phyloP scores from a whole-genome alignment of 1,140 invertebrate genomes.

The Ptiloglossa arizonensis region DNA sequence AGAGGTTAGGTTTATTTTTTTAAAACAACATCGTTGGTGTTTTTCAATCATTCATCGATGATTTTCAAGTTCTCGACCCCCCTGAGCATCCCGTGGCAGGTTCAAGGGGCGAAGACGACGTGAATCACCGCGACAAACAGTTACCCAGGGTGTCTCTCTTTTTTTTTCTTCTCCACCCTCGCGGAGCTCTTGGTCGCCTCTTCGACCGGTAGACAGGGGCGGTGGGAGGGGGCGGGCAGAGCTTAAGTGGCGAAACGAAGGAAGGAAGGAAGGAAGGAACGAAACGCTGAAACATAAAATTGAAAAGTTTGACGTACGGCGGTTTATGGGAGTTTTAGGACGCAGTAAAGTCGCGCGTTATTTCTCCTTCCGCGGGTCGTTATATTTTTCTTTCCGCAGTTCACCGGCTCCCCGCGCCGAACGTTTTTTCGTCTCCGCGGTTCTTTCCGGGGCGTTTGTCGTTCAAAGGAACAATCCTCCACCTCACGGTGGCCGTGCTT shows the following conservation, averaged over 20 bases:
- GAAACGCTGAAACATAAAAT: conserved; percentile 77
- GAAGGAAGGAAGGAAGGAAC: conserved; percentile 43
- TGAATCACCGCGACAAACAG: no score
- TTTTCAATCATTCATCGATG: no score
- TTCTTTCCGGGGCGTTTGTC: conserved; percentile 71
- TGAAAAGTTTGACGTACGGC: conserved; percentile 79
- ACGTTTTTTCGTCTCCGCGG: conserved; percentile 64
- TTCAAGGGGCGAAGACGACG: no score
- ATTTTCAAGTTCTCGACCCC: no score
- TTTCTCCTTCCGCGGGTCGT: conserved; percentile 74
- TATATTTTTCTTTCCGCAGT: conserved; percentile 75
- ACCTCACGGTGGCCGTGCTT: not conserved
- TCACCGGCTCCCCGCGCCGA: conserved; percentile 44
- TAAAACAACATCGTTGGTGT: no score
- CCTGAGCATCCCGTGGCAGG: no score
- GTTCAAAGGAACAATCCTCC: conserved; percentile 50
- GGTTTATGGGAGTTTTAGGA: conserved; percentile 80
- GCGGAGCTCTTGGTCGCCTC: no score
- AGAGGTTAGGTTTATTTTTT: no score
- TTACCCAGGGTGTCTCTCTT: no score
- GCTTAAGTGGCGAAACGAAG: conserved; percentile 65
- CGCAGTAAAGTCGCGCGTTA: conserved; percentile 78
- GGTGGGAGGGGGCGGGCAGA: conserved; percentile 10
- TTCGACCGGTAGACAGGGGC: not conserved
- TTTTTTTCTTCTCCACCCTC: no score